These are phyloP conservation scores for Panonychus citri DNA, from an alignment of 1,140 invertebrate genomes.

Conservation along the genomic window DNA sequence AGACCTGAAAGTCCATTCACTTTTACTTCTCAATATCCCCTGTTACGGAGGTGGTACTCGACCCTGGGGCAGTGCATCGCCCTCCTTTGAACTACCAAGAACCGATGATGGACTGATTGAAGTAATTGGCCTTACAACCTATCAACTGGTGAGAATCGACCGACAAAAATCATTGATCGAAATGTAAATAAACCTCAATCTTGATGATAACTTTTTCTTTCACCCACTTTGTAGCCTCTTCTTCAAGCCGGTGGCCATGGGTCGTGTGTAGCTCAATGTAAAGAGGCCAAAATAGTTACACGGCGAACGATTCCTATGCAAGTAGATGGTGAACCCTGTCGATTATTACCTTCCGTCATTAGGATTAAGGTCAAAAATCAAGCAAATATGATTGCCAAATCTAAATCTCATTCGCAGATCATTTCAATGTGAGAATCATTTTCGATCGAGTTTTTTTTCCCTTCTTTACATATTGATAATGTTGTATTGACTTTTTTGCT, in stretches of 20 bases:
- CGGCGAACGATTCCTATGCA: constrained; percentile 78
- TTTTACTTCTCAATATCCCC: constrained; percentile 83
- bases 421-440: constrained; percentile 6
- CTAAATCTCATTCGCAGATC: constrained; percentile 10
- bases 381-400: constrained; percentile 57
- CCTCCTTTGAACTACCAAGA: constrained; percentile 40
- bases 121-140: constrained; percentile 87
- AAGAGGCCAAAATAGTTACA: constrained; percentile 61
- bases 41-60: constrained; percentile 50
- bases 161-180: too few species aligned
- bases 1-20: constrained; percentile 78
- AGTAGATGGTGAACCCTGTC: constrained; percentile 83
- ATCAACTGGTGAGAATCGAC: constrained; percentile 69
- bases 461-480: neutral
- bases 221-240: constrained; percentile 37
- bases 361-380: constrained; percentile 60
- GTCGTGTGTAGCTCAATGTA: constrained; percentile 80
- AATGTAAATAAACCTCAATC: too few species aligned
- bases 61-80: constrained; percentile 61
- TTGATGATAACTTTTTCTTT: too few species aligned
- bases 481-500: neutral
- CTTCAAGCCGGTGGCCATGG: constrained; percentile 91
- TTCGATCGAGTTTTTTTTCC: neutral
- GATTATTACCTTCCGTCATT: constrained; percentile 71
- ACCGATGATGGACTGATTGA: constrained; percentile 86